A percentile compares a stretch with the other conserved stretches of the same genome.
Evolutionary conservation across 2,797 vertebrate species (phyloP).

Genomic region (Catamblyrhynchus diadema): DNA sequence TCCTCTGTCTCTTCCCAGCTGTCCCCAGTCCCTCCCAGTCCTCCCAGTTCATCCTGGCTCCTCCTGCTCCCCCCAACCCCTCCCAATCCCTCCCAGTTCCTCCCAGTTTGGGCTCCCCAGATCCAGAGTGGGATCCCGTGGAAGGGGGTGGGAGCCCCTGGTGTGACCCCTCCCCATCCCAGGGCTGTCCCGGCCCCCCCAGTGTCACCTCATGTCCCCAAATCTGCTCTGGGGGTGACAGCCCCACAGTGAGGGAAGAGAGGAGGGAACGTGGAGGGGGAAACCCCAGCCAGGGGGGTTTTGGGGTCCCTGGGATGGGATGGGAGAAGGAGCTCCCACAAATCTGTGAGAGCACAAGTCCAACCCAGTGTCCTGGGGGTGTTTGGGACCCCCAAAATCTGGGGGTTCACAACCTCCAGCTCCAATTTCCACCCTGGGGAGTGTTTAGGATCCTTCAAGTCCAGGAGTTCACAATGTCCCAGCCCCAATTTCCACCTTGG

Average conservation of each 20-base stretch:
- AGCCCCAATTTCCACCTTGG: rapidly evolving
- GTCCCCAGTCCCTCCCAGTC: no score
- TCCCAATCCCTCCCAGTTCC: not conserved
- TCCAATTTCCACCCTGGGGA: no score
- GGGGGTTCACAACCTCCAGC: not conserved
- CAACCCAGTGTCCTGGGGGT: no score
- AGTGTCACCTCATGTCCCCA: not conserved
- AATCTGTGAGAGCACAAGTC: not conserved
- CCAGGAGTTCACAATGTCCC: rapidly evolving
- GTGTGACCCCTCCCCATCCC: not conserved
- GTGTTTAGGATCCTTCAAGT: rapidly evolving
- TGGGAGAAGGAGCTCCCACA: not conserved
- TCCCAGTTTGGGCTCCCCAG: not conserved
- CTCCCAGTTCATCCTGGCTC: not conserved
- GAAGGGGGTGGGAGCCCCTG: not conserved
- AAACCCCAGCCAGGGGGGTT: not conserved
- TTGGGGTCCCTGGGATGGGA: not conserved
- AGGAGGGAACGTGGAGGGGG: not conserved
- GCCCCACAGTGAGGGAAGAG: not conserved
- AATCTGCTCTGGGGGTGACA: not conserved
- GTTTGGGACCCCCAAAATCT: not conserved
- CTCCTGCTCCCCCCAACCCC: no score
- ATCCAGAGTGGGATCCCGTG: not conserved
- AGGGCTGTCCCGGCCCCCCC: not conserved
- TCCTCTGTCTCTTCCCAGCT: no score